These are phyloP conservation scores for Sarcophaga subvicina DNA, from an alignment of 2,888 invertebrate genomes.

Conservation along the genomic window DNA sequence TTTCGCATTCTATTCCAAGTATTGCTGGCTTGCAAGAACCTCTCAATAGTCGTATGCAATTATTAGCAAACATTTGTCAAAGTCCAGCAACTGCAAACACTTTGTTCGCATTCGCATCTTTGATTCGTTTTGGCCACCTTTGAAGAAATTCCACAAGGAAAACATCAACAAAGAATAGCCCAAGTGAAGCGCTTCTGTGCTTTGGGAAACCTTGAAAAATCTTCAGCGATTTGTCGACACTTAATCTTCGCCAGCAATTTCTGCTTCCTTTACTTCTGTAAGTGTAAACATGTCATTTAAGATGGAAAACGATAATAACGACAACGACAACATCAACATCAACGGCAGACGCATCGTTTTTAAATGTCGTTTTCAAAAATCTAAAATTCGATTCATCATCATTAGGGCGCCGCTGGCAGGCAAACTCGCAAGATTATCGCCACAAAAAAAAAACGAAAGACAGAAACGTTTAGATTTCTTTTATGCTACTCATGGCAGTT, in stretches of 20 bases:
- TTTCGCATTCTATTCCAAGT: no score
- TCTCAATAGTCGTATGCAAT: constrained; percentile 41
- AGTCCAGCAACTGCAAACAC: neutral
- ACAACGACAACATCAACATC: no score
- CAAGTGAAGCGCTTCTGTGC: neutral
- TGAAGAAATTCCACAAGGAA: constrained; percentile 36
- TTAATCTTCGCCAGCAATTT: constrained; percentile 51
- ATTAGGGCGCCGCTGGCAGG: constrained; percentile 66
- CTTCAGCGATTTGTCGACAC: neutral
- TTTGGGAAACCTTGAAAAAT: constrained; percentile 50
- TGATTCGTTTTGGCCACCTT: constrained; percentile 30
- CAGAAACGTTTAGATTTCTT: constrained; percentile 36
- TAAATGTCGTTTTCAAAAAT: constrained; percentile 39
- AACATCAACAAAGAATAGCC: neutral
- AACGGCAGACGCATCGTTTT: constrained; percentile 6
- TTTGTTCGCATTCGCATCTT: neutral
- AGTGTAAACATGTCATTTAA: constrained; percentile 45
- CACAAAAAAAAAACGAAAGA: neutral
- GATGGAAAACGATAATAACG: constrained; percentile 21
- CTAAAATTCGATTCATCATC: constrained; percentile 66
- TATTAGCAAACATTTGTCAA: constrained; percentile 32
- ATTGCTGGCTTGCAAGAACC: neutral
- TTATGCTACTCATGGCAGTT: constrained; percentile 37
- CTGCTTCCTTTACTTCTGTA: constrained; percentile 7
- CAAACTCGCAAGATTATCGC: constrained; percentile 48